Conservation (phyloP, 2,888 invertebrate genomes). For the Scaptomyza polygonia region DNA sequence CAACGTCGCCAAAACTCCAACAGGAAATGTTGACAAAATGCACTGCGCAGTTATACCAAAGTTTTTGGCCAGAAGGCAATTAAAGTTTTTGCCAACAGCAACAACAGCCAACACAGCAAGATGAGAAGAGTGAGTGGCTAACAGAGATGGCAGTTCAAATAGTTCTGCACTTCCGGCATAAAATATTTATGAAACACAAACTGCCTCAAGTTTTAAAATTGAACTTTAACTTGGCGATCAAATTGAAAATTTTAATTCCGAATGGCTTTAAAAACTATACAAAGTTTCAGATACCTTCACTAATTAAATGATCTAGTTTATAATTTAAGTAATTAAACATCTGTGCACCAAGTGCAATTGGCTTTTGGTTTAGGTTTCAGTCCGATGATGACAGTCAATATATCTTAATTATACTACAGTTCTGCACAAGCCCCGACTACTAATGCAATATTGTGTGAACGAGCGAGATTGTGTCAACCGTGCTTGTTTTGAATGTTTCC, state of each 20-base stretch:
- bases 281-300: too few species aligned
- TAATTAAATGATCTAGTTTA: too few species aligned
- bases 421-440: not conserved
- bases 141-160: constrained; percentile 14
- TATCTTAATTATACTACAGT: constrained; percentile 5
- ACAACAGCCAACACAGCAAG: not conserved
- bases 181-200: constrained; percentile 31
- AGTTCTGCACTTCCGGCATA: constrained; percentile 19
- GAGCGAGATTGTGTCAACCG: constrained; percentile 24
- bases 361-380: not conserved
- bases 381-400: constrained; percentile 9
- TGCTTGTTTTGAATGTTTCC: constrained; percentile 17
- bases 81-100: constrained; percentile 60
- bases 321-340: not conserved
- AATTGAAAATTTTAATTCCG: not conserved
- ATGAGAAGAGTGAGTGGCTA: constrained; percentile 3
- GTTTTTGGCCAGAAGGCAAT: constrained; percentile 71
- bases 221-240: not conserved
- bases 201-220: constrained; percentile 4
- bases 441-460: constrained; percentile 19
- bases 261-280: too few species aligned
- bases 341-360: constrained; percentile 1
- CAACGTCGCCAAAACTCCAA: constrained; percentile 81
- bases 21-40: constrained; percentile 87
- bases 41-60: constrained; percentile 63